phyloP scores from a whole-genome alignment of 2,113 vertebrate species.

The Daboia siamensis region DNA sequence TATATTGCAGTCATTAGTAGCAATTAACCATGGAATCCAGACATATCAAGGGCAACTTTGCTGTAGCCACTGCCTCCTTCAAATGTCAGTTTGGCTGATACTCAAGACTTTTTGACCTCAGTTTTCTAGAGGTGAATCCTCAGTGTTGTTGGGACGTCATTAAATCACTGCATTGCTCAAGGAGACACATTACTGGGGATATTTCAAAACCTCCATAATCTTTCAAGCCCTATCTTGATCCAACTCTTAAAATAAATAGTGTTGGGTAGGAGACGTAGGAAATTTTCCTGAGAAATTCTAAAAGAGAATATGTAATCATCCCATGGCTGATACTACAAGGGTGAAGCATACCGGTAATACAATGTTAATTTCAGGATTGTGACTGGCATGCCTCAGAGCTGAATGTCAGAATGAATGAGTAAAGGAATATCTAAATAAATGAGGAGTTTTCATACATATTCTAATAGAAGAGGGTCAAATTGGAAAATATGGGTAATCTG shows the following conservation, averaged over 20 bases:
- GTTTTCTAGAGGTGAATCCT: not conserved
- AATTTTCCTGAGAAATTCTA: not conserved
- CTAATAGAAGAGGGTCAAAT: not conserved
- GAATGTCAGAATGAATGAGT: not conserved
- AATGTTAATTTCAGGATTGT: not conserved
- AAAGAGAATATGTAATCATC: not conserved
- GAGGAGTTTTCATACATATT: not conserved
- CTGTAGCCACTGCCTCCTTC: not conserved
- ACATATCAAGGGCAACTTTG: not conserved
- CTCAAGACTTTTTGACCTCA: not conserved
- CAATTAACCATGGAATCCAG: accelerated
- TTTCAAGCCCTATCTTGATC: not conserved
- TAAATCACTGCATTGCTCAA: not conserved
- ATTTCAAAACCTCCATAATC: not conserved
- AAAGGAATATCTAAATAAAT: not conserved
- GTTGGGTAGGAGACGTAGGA: not conserved
- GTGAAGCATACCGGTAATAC: not conserved
- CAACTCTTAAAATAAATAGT: not conserved
- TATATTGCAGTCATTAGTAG: not conserved
- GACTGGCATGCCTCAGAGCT: not conserved
- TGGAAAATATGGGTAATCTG: not conserved
- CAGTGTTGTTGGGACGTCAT: not conserved
- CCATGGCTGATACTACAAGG: not conserved
- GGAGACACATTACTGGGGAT: not conserved
- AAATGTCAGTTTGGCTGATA: not conserved